Percentiles rank a stretch among this genome's conserved stretches.
Evolutionary conservation across 1,140 invertebrate genomes (phyloP).

Genomic region (Dinothrombium tinctorium): DNA sequence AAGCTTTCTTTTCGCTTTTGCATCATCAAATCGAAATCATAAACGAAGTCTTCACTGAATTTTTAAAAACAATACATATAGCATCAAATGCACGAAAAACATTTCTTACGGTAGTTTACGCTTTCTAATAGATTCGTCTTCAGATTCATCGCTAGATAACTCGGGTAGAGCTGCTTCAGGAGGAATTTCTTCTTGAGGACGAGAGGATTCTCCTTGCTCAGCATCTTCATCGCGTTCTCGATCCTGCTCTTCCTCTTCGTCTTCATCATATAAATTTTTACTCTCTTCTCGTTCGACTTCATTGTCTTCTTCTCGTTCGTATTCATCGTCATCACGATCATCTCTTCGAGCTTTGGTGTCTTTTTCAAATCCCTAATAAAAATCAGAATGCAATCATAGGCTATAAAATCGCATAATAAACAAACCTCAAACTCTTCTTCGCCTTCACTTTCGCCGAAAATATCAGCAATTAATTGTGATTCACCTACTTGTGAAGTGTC

Average conservation of each 20-base stretch:
- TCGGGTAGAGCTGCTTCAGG: neutral
- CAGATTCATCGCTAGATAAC: conserved; percentile 6
- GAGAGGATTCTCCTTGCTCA: conserved; percentile 4
- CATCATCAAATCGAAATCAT: conserved; percentile 86
- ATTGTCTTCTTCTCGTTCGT: no score
- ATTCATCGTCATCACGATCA: no score
- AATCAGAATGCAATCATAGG: no score
- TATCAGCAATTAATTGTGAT: no score
- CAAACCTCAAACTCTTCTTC: no score
- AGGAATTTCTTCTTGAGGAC: neutral
- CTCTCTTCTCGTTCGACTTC: neutral
- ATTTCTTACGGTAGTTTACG: neutral
- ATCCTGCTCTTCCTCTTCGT: conserved; percentile 9
- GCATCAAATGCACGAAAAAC: neutral
- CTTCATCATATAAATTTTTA: conserved; percentile 8
- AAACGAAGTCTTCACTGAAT: conserved; percentile 17
- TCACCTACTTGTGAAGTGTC: no score
- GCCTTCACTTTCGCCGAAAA: no score
- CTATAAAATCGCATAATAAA: no score
- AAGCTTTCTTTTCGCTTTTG: conserved; percentile 49
- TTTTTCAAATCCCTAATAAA: no score
- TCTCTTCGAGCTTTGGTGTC: no score
- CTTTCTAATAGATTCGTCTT: conserved; percentile 1
- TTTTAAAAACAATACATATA: neutral
- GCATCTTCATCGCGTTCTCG: conserved; percentile 8